These are phyloP conservation scores for Stichopus chloronotus DNA, from an alignment of 35 echinoderm and acorn worm species.

Conservation along the genomic window DNA sequence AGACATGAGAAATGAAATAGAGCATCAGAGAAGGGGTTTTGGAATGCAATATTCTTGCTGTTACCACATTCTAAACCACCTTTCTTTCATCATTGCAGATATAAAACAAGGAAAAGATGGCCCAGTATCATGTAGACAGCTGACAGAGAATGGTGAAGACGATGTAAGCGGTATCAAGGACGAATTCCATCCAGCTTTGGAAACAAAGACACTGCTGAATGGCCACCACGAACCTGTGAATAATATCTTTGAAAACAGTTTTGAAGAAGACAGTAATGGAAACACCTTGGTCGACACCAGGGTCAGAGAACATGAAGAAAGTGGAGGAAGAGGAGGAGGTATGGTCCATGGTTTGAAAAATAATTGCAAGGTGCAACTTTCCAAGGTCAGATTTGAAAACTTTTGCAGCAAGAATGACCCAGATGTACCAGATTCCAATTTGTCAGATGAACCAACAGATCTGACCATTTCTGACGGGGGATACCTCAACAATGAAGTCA, in stretches of 20 bases:
- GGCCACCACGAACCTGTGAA: background rate
- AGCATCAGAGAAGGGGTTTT: too few species aligned
- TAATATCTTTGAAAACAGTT: background rate
- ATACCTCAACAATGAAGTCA: background rate
- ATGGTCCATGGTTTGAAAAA: background rate
- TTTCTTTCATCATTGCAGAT: background rate
- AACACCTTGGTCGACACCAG: background rate
- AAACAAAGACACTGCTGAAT: slow-evolving; percentile 17
- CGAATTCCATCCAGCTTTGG: background rate
- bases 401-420: background rate
- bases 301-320: too few species aligned
- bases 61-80: background rate
- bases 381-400: slow-evolving; percentile 20
- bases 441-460: background rate
- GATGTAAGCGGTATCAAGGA: background rate
- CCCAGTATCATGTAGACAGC: background rate
- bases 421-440: background rate
- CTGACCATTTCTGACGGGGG: background rate
- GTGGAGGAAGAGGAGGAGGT: background rate
- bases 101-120: background rate
- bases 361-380: slow-evolving; percentile 28
- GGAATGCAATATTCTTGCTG: too few species aligned
- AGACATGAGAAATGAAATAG: too few species aligned
- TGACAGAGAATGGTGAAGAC: background rate
- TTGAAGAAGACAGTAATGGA: background rate